phyloP scores from a whole-genome alignment of 2,888 invertebrate genomes.

The Aporophyla nigra region DNA sequence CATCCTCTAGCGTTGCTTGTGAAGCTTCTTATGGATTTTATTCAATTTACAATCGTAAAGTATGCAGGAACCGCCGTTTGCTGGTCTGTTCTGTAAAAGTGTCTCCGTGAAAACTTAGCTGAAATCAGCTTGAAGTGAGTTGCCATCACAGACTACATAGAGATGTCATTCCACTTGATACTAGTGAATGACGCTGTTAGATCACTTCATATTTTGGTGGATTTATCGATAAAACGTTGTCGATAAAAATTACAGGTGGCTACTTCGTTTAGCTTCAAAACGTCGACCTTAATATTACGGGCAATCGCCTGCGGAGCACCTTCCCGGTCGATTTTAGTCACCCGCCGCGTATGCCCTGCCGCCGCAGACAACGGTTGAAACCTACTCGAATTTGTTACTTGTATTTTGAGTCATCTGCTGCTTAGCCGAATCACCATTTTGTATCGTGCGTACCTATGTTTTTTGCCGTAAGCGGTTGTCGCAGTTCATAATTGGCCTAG shows the following conservation, averaged over 20 bases:
- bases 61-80: too few relatives aligned
- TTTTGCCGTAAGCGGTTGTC: too few relatives aligned
- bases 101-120: neutral
- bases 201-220: neutral
- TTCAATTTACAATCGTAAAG: neutral
- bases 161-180: neutral
- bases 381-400: too few relatives aligned
- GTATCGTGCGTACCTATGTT: too few relatives aligned
- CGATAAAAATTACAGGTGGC: neutral
- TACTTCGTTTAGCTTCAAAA: too few relatives aligned
- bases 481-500: neutral
- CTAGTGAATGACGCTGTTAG: neutral
- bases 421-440: too few relatives aligned
- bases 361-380: too few relatives aligned
- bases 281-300: slow-evolving; percentile 13
- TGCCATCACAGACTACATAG: neutral
- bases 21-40: neutral
- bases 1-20: neutral
- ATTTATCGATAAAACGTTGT: too few relatives aligned
- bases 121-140: neutral
- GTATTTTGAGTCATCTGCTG: too few relatives aligned
- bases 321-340: too few relatives aligned
- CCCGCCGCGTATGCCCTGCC: too few relatives aligned
- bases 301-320: slow-evolving; percentile 49
- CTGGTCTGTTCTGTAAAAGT: neutral